Percentiles rank a stretch among this genome's conserved stretches.
Conservation (phyloP, 2,113 vertebrate genomes). For the Clarias gariepinus region DNA sequence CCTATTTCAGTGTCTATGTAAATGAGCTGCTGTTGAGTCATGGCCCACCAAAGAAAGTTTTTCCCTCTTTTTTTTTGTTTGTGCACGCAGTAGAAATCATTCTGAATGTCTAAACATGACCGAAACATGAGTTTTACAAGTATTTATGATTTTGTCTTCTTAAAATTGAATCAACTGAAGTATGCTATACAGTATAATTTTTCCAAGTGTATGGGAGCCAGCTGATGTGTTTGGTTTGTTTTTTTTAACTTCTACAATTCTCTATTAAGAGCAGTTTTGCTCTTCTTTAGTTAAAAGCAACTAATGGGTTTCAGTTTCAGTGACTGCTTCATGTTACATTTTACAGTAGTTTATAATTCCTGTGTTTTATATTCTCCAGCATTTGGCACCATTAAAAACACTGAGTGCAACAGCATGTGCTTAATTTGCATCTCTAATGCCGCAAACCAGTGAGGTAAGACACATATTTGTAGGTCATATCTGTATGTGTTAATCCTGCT, state of each 20-base stretch:
- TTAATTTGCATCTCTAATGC: neutral
- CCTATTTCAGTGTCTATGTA: no score
- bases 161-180: neutral
- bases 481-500: neutral
- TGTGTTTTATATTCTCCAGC: neutral
- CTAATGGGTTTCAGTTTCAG: neutral
- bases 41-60: no score
- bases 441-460: neutral
- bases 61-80: no score
- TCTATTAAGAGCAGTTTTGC: neutral
- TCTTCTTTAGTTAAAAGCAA: neutral
- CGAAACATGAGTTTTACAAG: neutral
- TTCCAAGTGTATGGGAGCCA: neutral
- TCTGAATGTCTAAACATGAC: no score
- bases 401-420: neutral
- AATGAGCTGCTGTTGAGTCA: no score
- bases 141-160: neutral
- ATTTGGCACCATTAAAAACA: neutral
- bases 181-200: neutral
- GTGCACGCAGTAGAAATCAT: no score
- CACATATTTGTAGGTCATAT: neutral
- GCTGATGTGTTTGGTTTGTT: neutral
- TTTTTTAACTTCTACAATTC: neutral
- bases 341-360: neutral
- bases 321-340: neutral